These are phyloP conservation scores for Grammomys dolichurus DNA, from an alignment of 2,113 vertebrate genomes.

Conservation along the genomic window DNA sequence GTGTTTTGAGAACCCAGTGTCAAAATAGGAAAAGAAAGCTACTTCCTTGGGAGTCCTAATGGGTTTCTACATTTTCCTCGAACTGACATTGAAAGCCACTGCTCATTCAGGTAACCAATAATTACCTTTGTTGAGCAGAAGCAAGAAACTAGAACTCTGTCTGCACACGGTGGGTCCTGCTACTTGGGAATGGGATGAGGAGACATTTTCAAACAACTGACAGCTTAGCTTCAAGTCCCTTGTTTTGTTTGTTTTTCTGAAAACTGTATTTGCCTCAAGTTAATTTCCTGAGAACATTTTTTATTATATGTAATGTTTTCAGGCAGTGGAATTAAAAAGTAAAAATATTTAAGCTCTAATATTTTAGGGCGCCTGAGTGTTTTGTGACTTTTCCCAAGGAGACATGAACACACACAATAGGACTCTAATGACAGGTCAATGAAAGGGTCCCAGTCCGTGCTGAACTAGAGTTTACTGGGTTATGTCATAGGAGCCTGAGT, in stretches of 20 bases:
- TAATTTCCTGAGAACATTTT: constrained; percentile 43
- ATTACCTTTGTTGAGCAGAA: neutral
- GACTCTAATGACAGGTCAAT: neutral
- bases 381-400: neutral
- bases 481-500: neutral
- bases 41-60: neutral
- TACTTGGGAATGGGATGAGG: neutral
- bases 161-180: neutral
- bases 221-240: neutral
- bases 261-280: constrained; percentile 44
- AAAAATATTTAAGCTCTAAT: constrained; percentile 47
- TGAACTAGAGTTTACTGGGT: neutral
- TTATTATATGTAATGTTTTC: constrained; percentile 29
- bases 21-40: neutral
- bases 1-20: neutral
- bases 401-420: neutral
- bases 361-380: neutral
- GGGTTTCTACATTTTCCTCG: neutral
- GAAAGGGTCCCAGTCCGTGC: neutral
- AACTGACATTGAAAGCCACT: neutral
- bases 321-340: constrained; percentile 46
- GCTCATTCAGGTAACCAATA: neutral
- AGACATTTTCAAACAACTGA: constrained; percentile 2
- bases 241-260: neutral
- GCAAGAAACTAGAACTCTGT: neutral